A percentile compares a stretch with the other conserved stretches of the same genome.
phyloP scores from a whole-genome alignment of 1,140 invertebrate genomes.

The Bathynomus jamesi region DNA sequence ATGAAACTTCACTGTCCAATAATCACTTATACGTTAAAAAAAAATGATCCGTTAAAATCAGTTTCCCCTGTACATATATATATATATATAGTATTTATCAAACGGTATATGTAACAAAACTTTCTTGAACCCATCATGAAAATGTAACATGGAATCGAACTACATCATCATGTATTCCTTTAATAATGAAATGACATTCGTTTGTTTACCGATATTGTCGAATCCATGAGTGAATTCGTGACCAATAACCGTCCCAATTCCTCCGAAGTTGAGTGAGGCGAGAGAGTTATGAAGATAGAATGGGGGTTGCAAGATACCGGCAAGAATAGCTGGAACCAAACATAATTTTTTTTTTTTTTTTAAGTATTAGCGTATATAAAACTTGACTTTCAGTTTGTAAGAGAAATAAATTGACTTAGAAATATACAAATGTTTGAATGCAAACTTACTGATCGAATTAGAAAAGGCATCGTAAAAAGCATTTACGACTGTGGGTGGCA shows the following conservation, averaged over 20 bases:
- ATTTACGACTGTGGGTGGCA: constrained; percentile 49
- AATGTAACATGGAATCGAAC: too few species aligned
- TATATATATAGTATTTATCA: too few species aligned
- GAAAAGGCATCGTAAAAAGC: constrained; percentile 49
- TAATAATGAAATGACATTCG: too few species aligned
- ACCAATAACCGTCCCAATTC: constrained; percentile 44
- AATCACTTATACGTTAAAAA: too few species aligned
- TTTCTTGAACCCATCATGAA: too few species aligned
- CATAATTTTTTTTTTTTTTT: not conserved
- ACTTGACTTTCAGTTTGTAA: not conserved
- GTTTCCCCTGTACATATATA: too few species aligned
- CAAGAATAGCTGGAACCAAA: constrained; percentile 45
- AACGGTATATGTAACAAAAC: too few species aligned
- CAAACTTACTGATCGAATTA: constrained; percentile 50
- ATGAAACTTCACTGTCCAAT: not conserved
- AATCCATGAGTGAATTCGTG: constrained; percentile 48
- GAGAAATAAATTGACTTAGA: not conserved
- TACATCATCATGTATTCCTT: too few species aligned
- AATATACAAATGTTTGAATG: not conserved
- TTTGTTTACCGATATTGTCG: constrained; percentile 52
- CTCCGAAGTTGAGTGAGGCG: constrained; percentile 43
- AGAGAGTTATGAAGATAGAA: constrained; percentile 43
- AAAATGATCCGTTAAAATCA: too few species aligned
- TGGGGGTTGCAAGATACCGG: constrained; percentile 49
- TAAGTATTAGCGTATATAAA: constrained; percentile 5